Evolutionary conservation across 2,797 vertebrate species (phyloP).

Genomic region (Geotrypetes seraphini): DNA sequence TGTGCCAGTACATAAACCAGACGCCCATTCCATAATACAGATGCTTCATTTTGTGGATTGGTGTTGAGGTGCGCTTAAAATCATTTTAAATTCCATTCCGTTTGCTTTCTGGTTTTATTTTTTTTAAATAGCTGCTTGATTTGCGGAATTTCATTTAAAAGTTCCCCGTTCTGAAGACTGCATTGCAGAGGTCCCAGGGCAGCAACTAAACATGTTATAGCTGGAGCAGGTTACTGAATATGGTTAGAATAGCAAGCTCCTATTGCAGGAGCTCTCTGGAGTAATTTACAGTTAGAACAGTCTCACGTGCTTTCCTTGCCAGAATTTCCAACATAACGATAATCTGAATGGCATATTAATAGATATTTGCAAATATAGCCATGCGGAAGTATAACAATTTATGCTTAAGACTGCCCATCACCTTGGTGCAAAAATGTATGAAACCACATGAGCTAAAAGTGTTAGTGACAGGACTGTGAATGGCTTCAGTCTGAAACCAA

Average conservation of each 20-base stretch:
- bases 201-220: background rate
- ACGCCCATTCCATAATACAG: constrained; percentile 4
- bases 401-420: constrained; percentile 33
- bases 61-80: constrained; percentile 10
- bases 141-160: constrained; percentile 4
- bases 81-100: too few species aligned
- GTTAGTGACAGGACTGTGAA: constrained; percentile 50
- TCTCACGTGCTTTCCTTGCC: constrained; percentile 18
- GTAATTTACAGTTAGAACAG: constrained; percentile 12
- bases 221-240: constrained; percentile 2
- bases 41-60: constrained; percentile 14
- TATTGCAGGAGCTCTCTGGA: background rate
- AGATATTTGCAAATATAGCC: constrained; percentile 27
- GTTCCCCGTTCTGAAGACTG: constrained; percentile 3
- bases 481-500: constrained; percentile 36
- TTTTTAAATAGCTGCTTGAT: constrained; percentile 13
- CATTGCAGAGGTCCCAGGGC: constrained; percentile 4
- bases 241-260: constrained; percentile 1
- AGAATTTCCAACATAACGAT: constrained; percentile 18
- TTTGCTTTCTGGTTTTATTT: too few species aligned
- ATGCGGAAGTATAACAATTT: constrained; percentile 12
- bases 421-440: constrained; percentile 23
- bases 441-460: constrained; percentile 55
- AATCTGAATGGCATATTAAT: constrained; percentile 44
- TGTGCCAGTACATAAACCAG: constrained; percentile 10